These are phyloP conservation scores for Conus ventricosus DNA, from an alignment of 1,140 invertebrate species.

Conservation along the genomic window DNA sequence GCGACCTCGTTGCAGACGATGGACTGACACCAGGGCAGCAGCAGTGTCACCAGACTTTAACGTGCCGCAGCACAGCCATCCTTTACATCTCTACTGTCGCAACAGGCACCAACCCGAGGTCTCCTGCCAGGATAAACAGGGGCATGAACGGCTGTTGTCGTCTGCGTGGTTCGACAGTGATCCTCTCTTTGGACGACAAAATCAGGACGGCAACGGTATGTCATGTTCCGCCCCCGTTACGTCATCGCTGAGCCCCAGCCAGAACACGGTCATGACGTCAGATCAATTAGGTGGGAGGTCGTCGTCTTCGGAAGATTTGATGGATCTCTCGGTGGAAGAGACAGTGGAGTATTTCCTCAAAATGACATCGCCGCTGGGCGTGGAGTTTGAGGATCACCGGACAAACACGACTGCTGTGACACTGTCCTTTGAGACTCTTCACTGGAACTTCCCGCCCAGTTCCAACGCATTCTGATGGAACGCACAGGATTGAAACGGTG, in stretches of 20 bases:
- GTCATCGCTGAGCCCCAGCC: neutral
- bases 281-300: neutral
- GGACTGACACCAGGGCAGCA: neutral
- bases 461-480: neutral
- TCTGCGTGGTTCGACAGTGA: neutral
- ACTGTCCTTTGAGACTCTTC: neutral
- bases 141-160: neutral
- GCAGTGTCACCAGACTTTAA: neutral
- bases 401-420: neutral
- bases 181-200: neutral
- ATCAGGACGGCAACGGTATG: neutral
- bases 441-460: neutral
- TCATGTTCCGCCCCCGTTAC: neutral
- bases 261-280: neutral
- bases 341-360: constrained; percentile 36
- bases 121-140: neutral
- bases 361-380: constrained; percentile 24
- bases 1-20: neutral
- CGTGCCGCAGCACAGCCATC: neutral
- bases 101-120: neutral
- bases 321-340: constrained; percentile 27
- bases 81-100: neutral
- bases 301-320: constrained; percentile 8
- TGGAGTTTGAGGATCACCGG: neutral
- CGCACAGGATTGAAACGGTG: neutral